Evolutionary conservation across 1,140 invertebrate species (phyloP).

Genomic region (Heliconius hewitsoni): DNA sequence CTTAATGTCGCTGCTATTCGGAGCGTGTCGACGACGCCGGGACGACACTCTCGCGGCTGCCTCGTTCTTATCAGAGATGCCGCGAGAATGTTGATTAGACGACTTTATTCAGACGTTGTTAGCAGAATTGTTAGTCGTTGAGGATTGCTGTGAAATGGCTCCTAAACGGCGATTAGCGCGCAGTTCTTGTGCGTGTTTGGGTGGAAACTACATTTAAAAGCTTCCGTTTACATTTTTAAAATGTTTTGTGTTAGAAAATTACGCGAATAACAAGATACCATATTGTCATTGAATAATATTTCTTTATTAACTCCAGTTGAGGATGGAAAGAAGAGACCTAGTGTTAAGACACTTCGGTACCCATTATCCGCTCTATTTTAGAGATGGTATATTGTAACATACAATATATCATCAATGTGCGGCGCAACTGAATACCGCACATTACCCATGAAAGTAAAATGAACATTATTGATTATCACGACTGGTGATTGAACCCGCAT

Average conservation of each 20-base stretch:
- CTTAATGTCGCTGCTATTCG: background rate
- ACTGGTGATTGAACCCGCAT: too few relatives aligned
- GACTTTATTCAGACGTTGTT: conserved; percentile 9
- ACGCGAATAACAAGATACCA: too few relatives aligned
- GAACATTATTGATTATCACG: too few relatives aligned
- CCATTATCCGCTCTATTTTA: too few relatives aligned
- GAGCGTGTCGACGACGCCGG: background rate
- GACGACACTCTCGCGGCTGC: conserved; percentile 4
- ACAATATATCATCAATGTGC: too few relatives aligned
- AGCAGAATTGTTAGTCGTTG: background rate
- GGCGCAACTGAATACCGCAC: too few relatives aligned
- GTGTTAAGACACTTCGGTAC: too few relatives aligned
- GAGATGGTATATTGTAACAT: too few relatives aligned
- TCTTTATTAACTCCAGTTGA: too few relatives aligned
- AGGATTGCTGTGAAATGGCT: background rate
- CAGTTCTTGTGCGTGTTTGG: background rate
- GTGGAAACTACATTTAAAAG: background rate
- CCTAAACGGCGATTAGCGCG: background rate
- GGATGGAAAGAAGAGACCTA: too few relatives aligned
- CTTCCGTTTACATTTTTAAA: background rate
- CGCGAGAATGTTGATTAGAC: conserved; percentile 19
- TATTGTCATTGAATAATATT: too few relatives aligned
- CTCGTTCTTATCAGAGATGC: conserved; percentile 4
- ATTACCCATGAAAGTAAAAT: too few relatives aligned
- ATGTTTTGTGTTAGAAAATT: background rate